Percentiles rank a stretch among this genome's conserved stretches.
Evolutionary conservation across 2,113 vertebrate species (phyloP).

Genomic region (Apistogramma diplotaenia): DNA sequence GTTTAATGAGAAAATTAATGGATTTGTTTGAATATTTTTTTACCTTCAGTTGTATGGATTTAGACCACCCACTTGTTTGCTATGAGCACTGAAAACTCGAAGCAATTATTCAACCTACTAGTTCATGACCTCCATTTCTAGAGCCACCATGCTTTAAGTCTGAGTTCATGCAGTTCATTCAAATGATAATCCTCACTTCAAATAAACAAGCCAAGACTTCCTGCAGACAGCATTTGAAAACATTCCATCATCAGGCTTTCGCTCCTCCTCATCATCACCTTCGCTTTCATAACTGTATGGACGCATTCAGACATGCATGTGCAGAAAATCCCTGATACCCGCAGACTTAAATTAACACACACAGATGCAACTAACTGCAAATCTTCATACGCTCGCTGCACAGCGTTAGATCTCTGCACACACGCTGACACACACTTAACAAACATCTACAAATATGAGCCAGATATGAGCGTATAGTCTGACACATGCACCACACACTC

Average conservation of each 20-base stretch:
- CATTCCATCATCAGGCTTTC: conserved; percentile 10
- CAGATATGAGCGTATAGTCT: background rate
- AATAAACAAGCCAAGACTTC: conserved; percentile 39
- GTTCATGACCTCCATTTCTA: conserved; percentile 46
- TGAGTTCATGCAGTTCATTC: conserved; percentile 50
- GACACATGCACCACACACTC: background rate
- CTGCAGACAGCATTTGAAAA: conserved; percentile 27
- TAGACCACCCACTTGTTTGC: conserved; percentile 22
- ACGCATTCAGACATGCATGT: conserved; percentile 2
- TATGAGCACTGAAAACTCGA: conserved; percentile 6
- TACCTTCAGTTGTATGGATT: conserved; percentile 23
- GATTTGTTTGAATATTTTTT: background rate
- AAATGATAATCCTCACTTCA: conserved; percentile 56
- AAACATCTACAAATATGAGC: conserved; percentile 1
- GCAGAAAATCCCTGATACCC: background rate
- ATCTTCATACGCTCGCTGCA: background rate
- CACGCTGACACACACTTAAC: background rate
- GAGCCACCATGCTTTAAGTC: conserved; percentile 23
- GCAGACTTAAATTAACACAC: conserved; percentile 4
- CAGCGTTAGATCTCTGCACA: background rate
- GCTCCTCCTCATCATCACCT: background rate
- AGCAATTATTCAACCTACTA: conserved; percentile 46
- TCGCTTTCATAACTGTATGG: background rate
- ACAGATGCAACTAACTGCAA: background rate
- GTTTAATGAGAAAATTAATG: conserved; percentile 14